Evolutionary conservation across 1,140 invertebrate genomes (phyloP).

Genomic region (Drosophila watanabei): DNA sequence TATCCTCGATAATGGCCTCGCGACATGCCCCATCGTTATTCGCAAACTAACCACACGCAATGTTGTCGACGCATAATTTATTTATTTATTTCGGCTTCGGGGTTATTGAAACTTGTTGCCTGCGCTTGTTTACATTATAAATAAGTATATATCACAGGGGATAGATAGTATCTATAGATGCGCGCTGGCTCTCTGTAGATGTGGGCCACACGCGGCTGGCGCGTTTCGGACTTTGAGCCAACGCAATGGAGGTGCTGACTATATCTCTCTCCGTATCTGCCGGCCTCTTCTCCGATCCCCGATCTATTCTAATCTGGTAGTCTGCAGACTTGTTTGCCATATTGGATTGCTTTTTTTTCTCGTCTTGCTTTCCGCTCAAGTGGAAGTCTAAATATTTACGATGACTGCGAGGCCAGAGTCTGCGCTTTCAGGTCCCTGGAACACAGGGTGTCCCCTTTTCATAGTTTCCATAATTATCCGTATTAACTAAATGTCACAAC

Average conservation of each 20-base stretch:
- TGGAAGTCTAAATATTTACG: conserved; percentile 48
- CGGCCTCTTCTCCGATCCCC: conserved; percentile 24
- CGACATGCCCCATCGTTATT: conserved; percentile 34
- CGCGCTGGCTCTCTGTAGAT: conserved; percentile 17
- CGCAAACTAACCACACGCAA: conserved; percentile 58
- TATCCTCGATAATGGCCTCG: conserved; percentile 16
- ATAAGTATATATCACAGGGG: conserved; percentile 51
- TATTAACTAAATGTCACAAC: conserved; percentile 35
- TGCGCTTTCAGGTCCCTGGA: conserved; percentile 20
- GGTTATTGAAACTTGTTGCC: conserved; percentile 80
- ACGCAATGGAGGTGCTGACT: conserved; percentile 38
- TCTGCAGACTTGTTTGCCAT: conserved; percentile 59
- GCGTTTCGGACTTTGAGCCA: conserved; percentile 64
- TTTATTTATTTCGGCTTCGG: conserved; percentile 50
- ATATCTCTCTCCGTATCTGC: conserved; percentile 3
- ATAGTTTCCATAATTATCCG: neutral
- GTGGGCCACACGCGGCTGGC: conserved; percentile 34
- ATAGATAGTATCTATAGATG: conserved; percentile 14
- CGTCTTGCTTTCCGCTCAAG: conserved; percentile 12
- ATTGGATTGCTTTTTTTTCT: conserved; percentile 47
- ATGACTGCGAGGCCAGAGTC: conserved; percentile 13
- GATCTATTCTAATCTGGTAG: conserved; percentile 48
- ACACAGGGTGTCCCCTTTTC: conserved; percentile 28
- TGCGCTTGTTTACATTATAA: conserved; percentile 65
- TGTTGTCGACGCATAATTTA: conserved; percentile 41